These are phyloP conservation scores for Synanthedon formicaeformis DNA, from an alignment of 2,888 invertebrate genomes.

Conservation along the genomic window DNA sequence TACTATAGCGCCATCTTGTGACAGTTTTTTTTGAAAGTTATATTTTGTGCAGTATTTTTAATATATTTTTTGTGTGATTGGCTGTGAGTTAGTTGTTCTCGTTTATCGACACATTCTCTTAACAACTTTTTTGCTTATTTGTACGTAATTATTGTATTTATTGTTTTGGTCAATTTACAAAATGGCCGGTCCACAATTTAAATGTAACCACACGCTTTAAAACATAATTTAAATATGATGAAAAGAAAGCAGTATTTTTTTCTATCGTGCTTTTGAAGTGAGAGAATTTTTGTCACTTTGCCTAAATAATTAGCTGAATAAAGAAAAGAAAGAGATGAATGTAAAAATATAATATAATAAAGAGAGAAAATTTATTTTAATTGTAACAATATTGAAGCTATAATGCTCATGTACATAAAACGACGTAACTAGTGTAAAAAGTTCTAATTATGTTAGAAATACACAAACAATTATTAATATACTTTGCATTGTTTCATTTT, in stretches of 20 bases:
- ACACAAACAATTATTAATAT: conserved; percentile 44
- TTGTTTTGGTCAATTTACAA: neutral
- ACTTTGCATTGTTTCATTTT: conserved; percentile 19
- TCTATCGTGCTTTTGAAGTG: conserved; percentile 25
- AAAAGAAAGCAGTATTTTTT: conserved; percentile 15
- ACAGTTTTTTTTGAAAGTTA: too few species aligned
- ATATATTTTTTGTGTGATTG: conserved; percentile 3
- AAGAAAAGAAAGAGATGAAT: conserved; percentile 35
- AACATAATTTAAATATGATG: conserved; percentile 2
- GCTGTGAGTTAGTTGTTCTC: conserved; percentile 10
- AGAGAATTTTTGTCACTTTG: conserved; percentile 53
- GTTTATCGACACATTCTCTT: neutral
- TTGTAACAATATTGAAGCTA: conserved; percentile 63
- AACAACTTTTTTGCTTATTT: neutral
- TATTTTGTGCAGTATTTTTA: too few species aligned
- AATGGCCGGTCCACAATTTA: neutral
- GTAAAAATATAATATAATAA: conserved; percentile 58
- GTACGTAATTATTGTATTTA: neutral
- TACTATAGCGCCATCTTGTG: too few species aligned
- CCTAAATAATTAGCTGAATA: conserved; percentile 48
- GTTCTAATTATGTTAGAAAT: conserved; percentile 64
- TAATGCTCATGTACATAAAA: conserved; percentile 69
- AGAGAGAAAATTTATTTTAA: conserved; percentile 66
- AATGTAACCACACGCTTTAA: neutral
- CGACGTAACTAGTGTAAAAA: conserved; percentile 57